These are phyloP conservation scores for Nomada fabriciana DNA, from an alignment of 2,888 invertebrate species.

Conservation along the genomic window DNA sequence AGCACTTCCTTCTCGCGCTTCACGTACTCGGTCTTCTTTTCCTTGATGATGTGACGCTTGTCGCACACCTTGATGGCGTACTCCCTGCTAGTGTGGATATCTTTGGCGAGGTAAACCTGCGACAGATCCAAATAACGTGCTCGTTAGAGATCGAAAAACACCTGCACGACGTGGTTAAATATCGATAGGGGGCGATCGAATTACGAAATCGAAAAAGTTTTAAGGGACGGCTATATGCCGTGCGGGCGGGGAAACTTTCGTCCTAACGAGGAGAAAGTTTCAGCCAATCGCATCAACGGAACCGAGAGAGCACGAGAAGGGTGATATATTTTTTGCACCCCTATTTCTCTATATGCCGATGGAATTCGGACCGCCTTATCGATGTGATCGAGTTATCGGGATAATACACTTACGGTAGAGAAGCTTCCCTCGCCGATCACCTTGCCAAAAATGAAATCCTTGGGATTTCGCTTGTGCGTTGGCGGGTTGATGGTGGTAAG, in stretches of 20 bases:
- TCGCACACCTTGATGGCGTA: slow-evolving; percentile 99
- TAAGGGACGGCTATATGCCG: not conserved
- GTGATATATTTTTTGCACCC: not conserved
- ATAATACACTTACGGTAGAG: slow-evolving; percentile 89
- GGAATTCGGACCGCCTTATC: slow-evolving; percentile 20
- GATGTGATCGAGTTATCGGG: slow-evolving; percentile 29
- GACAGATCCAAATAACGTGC: not conserved
- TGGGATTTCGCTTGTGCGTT: slow-evolving; percentile 89
- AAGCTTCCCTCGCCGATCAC: slow-evolving; percentile 99
- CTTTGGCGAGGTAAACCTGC: slow-evolving; percentile 95
- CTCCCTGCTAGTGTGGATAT: slow-evolving; percentile 94
- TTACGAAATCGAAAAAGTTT: slow-evolving; percentile 29
- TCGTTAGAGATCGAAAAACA: slow-evolving; percentile 10
- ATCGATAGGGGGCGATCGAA: not conserved
- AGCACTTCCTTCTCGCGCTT: slow-evolving; percentile 97
- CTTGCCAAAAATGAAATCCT: slow-evolving; percentile 98
- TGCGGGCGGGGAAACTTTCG: slow-evolving; percentile 4
- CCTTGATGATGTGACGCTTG: slow-evolving; percentile 95
- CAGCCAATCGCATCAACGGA: slow-evolving; percentile 12
- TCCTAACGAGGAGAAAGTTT: slow-evolving; percentile 42
- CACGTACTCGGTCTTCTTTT: slow-evolving; percentile 97
- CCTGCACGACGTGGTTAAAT: no score
- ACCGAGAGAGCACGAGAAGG: not conserved
- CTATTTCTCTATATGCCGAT: not conserved
- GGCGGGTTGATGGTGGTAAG: slow-evolving; percentile 82